Base-by-base conservation (phyloP, 2,888 invertebrate genomes). In the Meandrusa payeni region DNA sequence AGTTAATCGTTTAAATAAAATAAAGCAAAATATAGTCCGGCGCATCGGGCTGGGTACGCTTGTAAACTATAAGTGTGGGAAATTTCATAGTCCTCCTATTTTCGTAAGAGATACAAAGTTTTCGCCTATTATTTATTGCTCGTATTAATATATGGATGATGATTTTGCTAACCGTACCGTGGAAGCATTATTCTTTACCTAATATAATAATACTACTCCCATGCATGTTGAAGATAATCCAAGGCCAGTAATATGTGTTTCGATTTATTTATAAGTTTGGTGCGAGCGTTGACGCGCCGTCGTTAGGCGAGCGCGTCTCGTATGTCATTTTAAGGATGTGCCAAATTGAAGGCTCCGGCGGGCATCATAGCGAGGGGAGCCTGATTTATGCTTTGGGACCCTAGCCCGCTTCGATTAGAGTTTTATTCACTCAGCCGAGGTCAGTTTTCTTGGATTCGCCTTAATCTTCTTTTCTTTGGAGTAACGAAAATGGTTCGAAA, bases 251-350 rank as follows among this genome's bases (percentile, higher is more conserved):
- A 38, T 42, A 29, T 46, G 45, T 48, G 47, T 36, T 46, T 50
- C 26, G 37, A 38, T 43, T 55, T 52, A 55, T 53, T 55, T 56
- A 52, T 52, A 56, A 47, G 44, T 38, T 23, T 40, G 50, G 36
- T 26, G 50, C 46, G 44, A 43, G 52, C 46, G 50, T 47, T 51
- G 54, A 51, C 72, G 76, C 70, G 61, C 64, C 59, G 64, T 87
- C 86, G 85, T 87, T 85, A 87, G 75, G 76, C 73, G 69, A 64
- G 70, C 70, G 60, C 74, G 72, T 82, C 81, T 87, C 87, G 79
- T 86, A 81, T 87, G 86, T 87, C 87, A 87, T 87, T 87, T 87
- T 87, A 87, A 87, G 87, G 87, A 87, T 86, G 86, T 85, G 78
- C 85, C 82, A 87, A 87, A 87, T 87, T 87, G 87, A 87, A 87